Evolutionary conservation across 2,888 invertebrate species (phyloP).

Genomic region (Ormyrus pomaceus): DNA sequence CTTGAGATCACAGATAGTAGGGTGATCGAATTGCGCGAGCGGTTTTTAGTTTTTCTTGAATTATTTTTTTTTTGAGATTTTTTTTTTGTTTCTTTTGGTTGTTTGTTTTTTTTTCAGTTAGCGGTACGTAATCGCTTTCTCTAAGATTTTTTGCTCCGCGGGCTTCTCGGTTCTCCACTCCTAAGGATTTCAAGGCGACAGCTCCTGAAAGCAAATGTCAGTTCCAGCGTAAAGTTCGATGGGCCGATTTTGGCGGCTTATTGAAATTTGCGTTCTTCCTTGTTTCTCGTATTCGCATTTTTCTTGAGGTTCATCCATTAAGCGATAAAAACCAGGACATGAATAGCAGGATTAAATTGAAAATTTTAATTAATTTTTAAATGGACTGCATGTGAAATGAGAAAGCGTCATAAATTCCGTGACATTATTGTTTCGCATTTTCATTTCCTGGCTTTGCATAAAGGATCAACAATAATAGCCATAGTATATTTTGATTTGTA

Average conservation of each 20-base stretch:
- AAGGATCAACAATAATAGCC: conserved; percentile 1
- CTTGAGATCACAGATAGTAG: conserved; percentile 74
- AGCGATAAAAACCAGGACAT: no score
- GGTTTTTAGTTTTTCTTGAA: conserved; percentile 62
- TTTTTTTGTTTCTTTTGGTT: conserved; percentile 50
- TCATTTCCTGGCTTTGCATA: not conserved
- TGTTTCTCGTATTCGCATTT: not conserved
- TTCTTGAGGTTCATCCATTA: no score
- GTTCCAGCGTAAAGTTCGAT: conserved; percentile 53
- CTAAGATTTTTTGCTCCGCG: conserved; percentile 59
- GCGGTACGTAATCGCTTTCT: conserved; percentile 51
- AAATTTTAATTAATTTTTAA: not conserved
- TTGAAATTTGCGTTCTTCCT: not conserved
- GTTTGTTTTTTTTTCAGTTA: conserved; percentile 57
- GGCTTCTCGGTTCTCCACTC: conserved; percentile 69
- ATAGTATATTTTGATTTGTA: not conserved
- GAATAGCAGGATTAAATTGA: not conserved
- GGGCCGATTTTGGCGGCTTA: conserved; percentile 1
- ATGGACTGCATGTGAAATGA: not conserved
- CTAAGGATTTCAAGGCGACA: conserved; percentile 76
- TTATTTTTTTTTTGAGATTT: conserved; percentile 56
- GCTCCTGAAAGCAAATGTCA: conserved; percentile 75
- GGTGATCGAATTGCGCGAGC: conserved; percentile 74
- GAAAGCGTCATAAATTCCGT: not conserved
- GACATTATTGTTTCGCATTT: not conserved